Evolutionary conservation across 37 sponge, comb jelly and placozoan species (phyloP).

Genomic region (Bolinopsis microptera): DNA sequence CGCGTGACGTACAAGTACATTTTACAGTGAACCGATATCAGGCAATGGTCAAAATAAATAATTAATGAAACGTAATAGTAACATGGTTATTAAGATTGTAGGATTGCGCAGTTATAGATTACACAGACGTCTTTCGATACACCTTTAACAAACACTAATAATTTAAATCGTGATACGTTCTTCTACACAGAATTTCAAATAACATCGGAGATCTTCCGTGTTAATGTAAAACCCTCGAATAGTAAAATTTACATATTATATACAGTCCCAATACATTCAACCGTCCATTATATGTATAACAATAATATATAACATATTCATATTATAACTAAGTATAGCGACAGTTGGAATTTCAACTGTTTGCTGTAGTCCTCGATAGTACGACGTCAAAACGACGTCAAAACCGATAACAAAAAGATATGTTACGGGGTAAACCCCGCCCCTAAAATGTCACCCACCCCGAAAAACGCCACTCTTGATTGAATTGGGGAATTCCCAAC

Average conservation of each 20-base stretch:
- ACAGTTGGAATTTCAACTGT: too few relatives aligned
- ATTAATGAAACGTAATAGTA: too few relatives aligned
- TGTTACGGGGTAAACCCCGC: too few relatives aligned
- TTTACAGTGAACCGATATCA: too few relatives aligned
- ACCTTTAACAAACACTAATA: neutral
- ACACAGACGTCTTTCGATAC: too few relatives aligned
- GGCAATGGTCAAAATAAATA: too few relatives aligned
- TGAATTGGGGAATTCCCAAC: too few relatives aligned
- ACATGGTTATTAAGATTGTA: too few relatives aligned
- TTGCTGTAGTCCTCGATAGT: neutral
- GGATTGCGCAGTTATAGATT: too few relatives aligned
- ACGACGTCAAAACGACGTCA: neutral
- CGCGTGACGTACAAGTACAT: too few relatives aligned
- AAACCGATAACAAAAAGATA: neutral
- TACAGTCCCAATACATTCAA: neutral
- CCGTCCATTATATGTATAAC: neutral
- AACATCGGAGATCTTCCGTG: neutral
- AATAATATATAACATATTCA: neutral
- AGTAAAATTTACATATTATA: neutral
- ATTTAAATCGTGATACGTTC: neutral
- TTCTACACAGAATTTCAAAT: neutral
- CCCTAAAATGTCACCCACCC: too few relatives aligned
- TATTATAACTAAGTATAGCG: neutral
- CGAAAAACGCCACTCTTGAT: too few relatives aligned
- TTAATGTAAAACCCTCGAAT: neutral